Base-by-base conservation (phyloP, 2,888 invertebrate species). In the Cantharis rustica region DNA sequence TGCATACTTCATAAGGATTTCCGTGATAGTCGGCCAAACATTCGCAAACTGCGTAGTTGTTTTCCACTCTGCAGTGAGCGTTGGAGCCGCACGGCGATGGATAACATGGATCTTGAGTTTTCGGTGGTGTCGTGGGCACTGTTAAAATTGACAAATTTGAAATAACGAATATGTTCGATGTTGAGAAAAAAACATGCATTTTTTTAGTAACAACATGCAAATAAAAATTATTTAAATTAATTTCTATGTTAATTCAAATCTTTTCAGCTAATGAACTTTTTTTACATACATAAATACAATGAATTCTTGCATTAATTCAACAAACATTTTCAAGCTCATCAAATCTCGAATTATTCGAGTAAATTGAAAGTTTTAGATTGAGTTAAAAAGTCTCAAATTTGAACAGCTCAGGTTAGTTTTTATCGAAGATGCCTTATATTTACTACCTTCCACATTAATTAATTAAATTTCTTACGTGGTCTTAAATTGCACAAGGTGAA, bases 11-110 rank as follows among this genome's bases (percentile, higher is more conserved):
- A 85, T 94, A 93, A 0, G 95, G 95, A 87, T 94, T 94, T 17
- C 95, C 95, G 79, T 91, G 91, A 82, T 94, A 92, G 75, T 93
- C 93, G 31, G 91, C 90, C 74, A 93, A 88, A 86, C 95, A 96
- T 82, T 93, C 91, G 85, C 96, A 96, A 68, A 93, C 90, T 0
- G 95, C 94, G 17, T 92, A 91, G 23, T 90, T 90, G 80, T 93
- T 94, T 82, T 93, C 90, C 0, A 93, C 90, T 70, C 93, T 91
- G 86, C 96, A 96, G 74, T 93, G 91, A 13, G 96, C 96, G 83
- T 95, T 95, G 69, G 93, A 91, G 61, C 93, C 94, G 85, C 96
- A 96, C 1, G 96, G 96, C 70, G 95, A 94, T 77, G 95, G 95
- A 84, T 91, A 92, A 88, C 96, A 96, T 15, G 94, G 95, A 86